Base-by-base conservation (phyloP, 2,888 invertebrate species). In the Cerastis leucographa region DNA sequence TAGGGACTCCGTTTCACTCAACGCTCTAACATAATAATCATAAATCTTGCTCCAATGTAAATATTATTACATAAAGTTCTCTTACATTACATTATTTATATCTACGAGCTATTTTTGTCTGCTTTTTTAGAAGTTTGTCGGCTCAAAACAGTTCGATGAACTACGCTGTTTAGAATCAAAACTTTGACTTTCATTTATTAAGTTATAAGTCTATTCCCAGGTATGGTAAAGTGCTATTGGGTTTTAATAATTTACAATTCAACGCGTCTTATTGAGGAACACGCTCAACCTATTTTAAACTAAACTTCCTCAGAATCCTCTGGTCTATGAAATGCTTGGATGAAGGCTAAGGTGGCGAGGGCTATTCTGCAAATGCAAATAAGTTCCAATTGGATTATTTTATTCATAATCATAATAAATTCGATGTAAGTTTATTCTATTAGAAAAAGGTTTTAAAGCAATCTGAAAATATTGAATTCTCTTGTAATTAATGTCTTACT, bases 311-410 rank as follows among this genome's bases (percentile, higher is more conserved):
- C 65, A 1, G 3, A 29, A 74, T 65, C 40, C 49, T 59, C 25
- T 91, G 91, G 90, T 85, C 92, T 90, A 93, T 92, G 93, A 93
- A 93, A 91, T 89, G 90, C 84, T 89, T 90, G 90, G 92, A 93
- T 93, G 93, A 91, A 91, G 86, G 88, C 89, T 85, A 87, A 90
- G 84, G 88, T 88, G 81, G 76, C 44, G 71, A n/a, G 77, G 49
- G 80, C 69, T 71, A 89, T 90, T 90, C 86, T 81, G 82, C 67
- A 80, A 86, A 81, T 82, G 54, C 56, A 76, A 78, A 78, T 84
- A 69, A 59, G 71, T 40, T 62, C 49, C 19, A 78, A 81, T 85
- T 74, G 49, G 81, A 81, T 81, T 82, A 64, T 76, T 82, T 74
- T 44, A 61, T 76, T 71, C 59, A 73, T 76, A 59, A 71, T 29